Evolutionary conservation across 2,113 vertebrate species (phyloP), one percentile per base, ranked within the genome.

Genomic region (Delphinapterus leucas): DNA sequence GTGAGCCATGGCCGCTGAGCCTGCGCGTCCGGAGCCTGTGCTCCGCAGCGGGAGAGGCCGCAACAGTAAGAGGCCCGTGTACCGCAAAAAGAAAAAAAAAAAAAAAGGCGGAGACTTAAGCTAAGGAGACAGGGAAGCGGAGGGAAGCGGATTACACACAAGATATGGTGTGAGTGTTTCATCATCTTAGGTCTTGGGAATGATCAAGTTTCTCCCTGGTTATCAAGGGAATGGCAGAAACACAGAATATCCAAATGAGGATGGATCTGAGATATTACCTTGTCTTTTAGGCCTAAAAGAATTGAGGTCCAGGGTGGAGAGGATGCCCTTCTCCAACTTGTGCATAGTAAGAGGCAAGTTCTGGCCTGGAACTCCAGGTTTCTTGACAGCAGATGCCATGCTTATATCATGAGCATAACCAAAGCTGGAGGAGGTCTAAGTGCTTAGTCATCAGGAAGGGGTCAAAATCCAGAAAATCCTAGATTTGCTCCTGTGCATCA

Each of bases 61-160:
- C 47, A 49, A 1, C 47, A 14, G 47, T 49, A 12, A 49, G 12
- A 49, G 47, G 12, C 12, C 47, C 1, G 12, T 0, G 3, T 49
- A 49, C 12, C 12, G 0, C 12, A 49, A 13, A 49, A 49, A 49
- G 13, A 49, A 13, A 12, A 47, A 47, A 13, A 47, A 13, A 14
- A 13, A 47, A 47, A 79, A 53, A 79, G 91, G 23, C 6, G 44
- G 47, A 73, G 38, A 49, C n/a, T 33, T 31, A n/a, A 25, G 53
- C 31, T 71, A 38, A 76, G 47, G 18, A 90, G 33, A 44, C 3
- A 44, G 38, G 61, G 61, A 88, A 88, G 41, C 65, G 20, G 28
- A 47, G 38, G 61, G 61, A 88, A 88, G 41, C 65, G 20, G 28
- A 47, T 31, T 23, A 21, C 33, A 60, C 25, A 49, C 18, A 79